Evolutionary conservation across 2,113 vertebrate genomes (phyloP), one percentile per base, ranked within the genome.

Genomic region (Clarias macrocephalus): DNA sequence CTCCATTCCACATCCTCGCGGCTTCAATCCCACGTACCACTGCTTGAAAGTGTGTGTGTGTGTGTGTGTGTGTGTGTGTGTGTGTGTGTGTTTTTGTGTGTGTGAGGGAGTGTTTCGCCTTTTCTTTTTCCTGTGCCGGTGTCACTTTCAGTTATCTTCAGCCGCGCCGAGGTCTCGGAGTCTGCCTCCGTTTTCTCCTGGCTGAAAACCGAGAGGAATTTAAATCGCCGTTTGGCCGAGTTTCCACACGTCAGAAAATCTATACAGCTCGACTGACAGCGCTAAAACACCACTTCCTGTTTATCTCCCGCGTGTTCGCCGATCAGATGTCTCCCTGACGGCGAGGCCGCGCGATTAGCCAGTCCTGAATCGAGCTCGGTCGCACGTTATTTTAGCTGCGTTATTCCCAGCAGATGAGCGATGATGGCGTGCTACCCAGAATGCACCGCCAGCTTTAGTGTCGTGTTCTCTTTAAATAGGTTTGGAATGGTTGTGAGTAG

Each of bases 81-180:
- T 52, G 73, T 75, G 42, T n/a, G 37, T 18, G 33, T 9, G 70
- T 28, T 1, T 28, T 12, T 68, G 66, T 68, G 21, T 73, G 73
- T 52, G 48, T 28, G 75, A 18, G 52, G 6, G 52, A 57, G 76
- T 30, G 76, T 80, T 80, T 80, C 21, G 56, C 77, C 59, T 80
- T 80, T 30, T 59, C 77, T 59, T 80, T 30, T 80, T 59, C 77
- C 81, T 82, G 60, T 65, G 60, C 80, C 33, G 37, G 80, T 82
- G 81, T 82, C 81, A 82, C 81, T 82, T 82, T 48, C 60, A 65
- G 60, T 82, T 82, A 82, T 82, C 81, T 66, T 82, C 81, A 82
- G 80, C 60, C 23, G 12, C 48, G 37, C 37, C 15, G 37, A 8
- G 21, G 37, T 62, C 33, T 65, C 21, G 2, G 33, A 42, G 19